A percentile compares a stretch with the other conserved stretches of the same genome.
Conservation (phyloP, 2,797 vertebrate genomes). For the Ibycter americanus region DNA sequence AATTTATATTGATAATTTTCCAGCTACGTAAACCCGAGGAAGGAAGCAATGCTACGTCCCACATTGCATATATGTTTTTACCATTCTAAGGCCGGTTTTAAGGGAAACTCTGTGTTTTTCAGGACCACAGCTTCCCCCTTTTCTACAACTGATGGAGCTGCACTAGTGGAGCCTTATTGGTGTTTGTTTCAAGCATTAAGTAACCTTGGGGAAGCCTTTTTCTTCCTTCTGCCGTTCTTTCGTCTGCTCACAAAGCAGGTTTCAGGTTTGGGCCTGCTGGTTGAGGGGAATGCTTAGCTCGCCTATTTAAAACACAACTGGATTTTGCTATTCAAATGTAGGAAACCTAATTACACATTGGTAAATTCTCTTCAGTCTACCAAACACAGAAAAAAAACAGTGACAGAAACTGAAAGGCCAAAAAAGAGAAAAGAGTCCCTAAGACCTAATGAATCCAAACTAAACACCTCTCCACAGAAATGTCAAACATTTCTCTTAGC, state of each 20-base stretch:
- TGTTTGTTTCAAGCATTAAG: slow-evolving; percentile 57
- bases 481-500: slow-evolving; percentile 94
- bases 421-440: slow-evolving; percentile 83
- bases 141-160: neutral
- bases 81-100: neutral
- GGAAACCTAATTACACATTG: slow-evolving; percentile 97
- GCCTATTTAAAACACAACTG: slow-evolving; percentile 88
- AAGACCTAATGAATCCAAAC: slow-evolving; percentile 99
- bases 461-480: slow-evolving; percentile 92
- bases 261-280: slow-evolving; percentile 86
- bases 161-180: slow-evolving; percentile 10
- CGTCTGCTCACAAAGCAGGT: slow-evolving; percentile 80
- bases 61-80: neutral
- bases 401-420: slow-evolving; percentile 86
- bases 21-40: neutral
- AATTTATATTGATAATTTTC: neutral
- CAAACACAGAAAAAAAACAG: slow-evolving; percentile 84
- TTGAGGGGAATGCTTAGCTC: slow-evolving; percentile 83
- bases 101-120: neutral
- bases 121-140: neutral
- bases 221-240: slow-evolving; percentile 73
- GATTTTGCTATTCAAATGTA: slow-evolving; percentile 90
- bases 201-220: slow-evolving; percentile 71
- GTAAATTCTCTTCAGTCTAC: slow-evolving; percentile 92
- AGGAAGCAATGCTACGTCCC: neutral